phyloP scores from a whole-genome alignment of 2,113 vertebrate species.

The Marcusenius ussheri region DNA sequence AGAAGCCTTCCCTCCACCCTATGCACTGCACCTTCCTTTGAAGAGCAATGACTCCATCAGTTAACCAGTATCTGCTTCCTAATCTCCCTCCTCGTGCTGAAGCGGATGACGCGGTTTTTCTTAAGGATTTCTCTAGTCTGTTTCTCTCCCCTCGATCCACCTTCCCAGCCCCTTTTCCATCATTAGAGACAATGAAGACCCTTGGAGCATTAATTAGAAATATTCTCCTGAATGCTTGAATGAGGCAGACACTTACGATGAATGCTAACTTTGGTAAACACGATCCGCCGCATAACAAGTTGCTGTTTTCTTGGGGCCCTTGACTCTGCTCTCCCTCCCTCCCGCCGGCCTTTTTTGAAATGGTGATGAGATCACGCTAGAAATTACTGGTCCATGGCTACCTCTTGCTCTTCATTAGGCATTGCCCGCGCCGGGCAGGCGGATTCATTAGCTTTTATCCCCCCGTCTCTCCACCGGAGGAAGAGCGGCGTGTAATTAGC shows the following conservation, averaged over 20 bases:
- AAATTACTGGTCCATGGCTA: slow-evolving; percentile 47
- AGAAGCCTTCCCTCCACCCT: slow-evolving; percentile 60
- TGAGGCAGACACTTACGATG: slow-evolving; percentile 47
- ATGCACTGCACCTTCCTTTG: slow-evolving; percentile 47
- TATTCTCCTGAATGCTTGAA: slow-evolving; percentile 69
- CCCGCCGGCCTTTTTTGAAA: slow-evolving; percentile 27
- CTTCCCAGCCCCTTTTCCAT: slow-evolving; percentile 60
- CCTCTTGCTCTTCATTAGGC: slow-evolving; percentile 58
- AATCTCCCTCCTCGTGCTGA: not conserved
- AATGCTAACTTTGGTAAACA: slow-evolving; percentile 55
- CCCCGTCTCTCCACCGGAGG: slow-evolving; percentile 52
- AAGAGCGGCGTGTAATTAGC: slow-evolving; percentile 62
- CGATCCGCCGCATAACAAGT: slow-evolving; percentile 50
- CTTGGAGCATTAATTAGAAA: slow-evolving; percentile 87
- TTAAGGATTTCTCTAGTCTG: slow-evolving; percentile 10
- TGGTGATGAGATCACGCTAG: slow-evolving; percentile 50
- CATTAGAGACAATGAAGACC: slow-evolving; percentile 75
- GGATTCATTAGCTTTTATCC: slow-evolving; percentile 68
- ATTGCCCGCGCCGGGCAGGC: slow-evolving; percentile 46
- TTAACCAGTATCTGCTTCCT: not conserved
- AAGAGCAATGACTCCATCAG: not conserved
- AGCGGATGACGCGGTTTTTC: not conserved
- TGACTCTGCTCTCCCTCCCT: slow-evolving; percentile 17
- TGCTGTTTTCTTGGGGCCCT: slow-evolving; percentile 41
- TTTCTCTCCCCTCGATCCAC: slow-evolving; percentile 23